These are phyloP conservation scores for Xiphophorus maculatus DNA, from an alignment of 2,113 vertebrate species.

Conservation along the genomic window DNA sequence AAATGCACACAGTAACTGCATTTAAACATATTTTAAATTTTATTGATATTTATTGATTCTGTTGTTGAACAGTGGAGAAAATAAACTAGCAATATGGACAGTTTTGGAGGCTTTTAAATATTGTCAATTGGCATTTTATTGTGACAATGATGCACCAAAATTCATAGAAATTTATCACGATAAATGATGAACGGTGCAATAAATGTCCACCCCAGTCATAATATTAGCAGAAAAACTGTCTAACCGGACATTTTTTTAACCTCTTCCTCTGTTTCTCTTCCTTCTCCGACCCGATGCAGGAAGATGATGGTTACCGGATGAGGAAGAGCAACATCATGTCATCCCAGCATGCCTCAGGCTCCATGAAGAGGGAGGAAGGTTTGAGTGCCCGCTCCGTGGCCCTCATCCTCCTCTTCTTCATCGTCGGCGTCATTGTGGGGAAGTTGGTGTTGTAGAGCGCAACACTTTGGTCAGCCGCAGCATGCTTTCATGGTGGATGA, in stretches of 20 bases:
- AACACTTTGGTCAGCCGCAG: slow-evolving; percentile 56
- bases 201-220: too few species aligned
- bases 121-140: too few species aligned
- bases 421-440: slow-evolving; percentile 93
- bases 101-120: too few species aligned
- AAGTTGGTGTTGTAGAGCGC: slow-evolving; percentile 94
- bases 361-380: slow-evolving; percentile 88
- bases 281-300: slow-evolving; percentile 71
- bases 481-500: slow-evolving; percentile 79
- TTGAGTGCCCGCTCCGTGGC: slow-evolving; percentile 87
- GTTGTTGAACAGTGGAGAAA: too few species aligned
- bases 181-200: too few species aligned
- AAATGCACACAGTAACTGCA: too few species aligned
- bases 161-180: too few species aligned
- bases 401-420: slow-evolving; percentile 92
- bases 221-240: too few species aligned
- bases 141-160: too few species aligned
- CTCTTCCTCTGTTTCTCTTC: background rate
- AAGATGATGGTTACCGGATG: slow-evolving; percentile 94
- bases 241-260: slow-evolving; percentile 17
- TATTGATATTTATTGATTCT: too few species aligned
- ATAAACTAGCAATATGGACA: too few species aligned
- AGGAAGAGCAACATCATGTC: slow-evolving; percentile 87
- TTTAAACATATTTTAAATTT: too few species aligned
- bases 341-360: slow-evolving; percentile 82